Conservation (phyloP, 2,888 invertebrate genomes). For the Drosophila mulleri region DNA sequence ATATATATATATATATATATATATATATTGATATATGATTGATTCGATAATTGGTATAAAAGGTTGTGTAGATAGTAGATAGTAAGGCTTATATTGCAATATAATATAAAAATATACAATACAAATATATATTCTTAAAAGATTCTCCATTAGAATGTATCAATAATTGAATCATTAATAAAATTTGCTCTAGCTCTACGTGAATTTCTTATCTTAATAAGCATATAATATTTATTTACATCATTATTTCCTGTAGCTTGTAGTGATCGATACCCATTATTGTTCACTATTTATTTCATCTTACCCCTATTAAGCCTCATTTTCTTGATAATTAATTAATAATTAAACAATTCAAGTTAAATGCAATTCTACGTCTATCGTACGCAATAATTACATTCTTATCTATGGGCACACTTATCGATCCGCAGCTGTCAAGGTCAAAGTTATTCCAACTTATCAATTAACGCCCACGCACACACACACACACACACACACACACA, state of each 20-base stretch:
- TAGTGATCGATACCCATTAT: background rate
- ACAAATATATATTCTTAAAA: background rate
- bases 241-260: no score
- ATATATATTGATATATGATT: background rate
- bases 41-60: background rate
- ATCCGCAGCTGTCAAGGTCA: slow-evolving; percentile 48
- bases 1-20: background rate
- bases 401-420: slow-evolving; percentile 36
- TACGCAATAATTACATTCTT: slow-evolving; percentile 27
- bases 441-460: slow-evolving; percentile 31
- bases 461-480: slow-evolving; percentile 8
- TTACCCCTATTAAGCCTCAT: background rate
- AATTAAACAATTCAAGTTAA: slow-evolving; percentile 26
- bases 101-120: background rate
- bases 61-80: background rate
- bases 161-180: background rate
- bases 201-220: no score
- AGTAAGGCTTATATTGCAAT: background rate
- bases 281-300: background rate
- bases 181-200: no score
- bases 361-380: slow-evolving; percentile 9
- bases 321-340: slow-evolving; percentile 17
- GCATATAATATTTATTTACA: no score
- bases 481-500: background rate
- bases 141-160: background rate